Conservation (phyloP, 2,888 invertebrate genomes). For the Nematopogon swammerdamellus region DNA sequence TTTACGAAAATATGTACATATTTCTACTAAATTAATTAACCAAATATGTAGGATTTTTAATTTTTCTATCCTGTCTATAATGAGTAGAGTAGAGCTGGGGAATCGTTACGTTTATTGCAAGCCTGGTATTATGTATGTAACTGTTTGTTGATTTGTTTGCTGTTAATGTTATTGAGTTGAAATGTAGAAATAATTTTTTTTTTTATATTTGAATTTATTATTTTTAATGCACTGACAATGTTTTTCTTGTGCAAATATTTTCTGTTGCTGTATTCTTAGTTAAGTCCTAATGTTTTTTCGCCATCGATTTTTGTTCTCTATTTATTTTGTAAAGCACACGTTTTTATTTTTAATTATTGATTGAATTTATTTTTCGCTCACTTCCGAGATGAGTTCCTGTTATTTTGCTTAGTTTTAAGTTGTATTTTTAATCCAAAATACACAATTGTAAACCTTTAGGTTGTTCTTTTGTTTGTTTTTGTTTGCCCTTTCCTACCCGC, state of each 20-base stretch:
- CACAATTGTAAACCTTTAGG: constrained; percentile 16
- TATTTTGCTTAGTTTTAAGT: constrained; percentile 5
- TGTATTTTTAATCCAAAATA: constrained; percentile 4
- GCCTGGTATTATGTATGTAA: constrained; percentile 19
- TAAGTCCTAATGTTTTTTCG: constrained; percentile 4
- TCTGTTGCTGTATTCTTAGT: constrained; percentile 4
- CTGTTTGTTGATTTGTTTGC: constrained; percentile 10
- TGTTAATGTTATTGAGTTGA: constrained; percentile 46
- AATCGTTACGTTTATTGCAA: constrained; percentile 49
- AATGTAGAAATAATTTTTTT: constrained; percentile 38
- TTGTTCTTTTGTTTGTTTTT: constrained; percentile 26
- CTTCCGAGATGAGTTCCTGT: constrained; percentile 9
- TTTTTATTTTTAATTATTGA: constrained; percentile 14
- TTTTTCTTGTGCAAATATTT: constrained; percentile 6
- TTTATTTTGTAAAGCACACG: background rate
- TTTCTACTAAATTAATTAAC: no score
- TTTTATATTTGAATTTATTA: constrained; percentile 32
- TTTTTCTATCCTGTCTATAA: no score
- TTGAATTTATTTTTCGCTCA: constrained; percentile 12
- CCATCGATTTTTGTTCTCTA: constrained; percentile 3
- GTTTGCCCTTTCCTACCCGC: constrained; percentile 40
- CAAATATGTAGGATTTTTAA: constrained; percentile 10
- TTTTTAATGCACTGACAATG: constrained; percentile 17
- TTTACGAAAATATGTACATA: no score
- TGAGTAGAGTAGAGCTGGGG: no score